Conservation (phyloP, 2,888 invertebrate species). For the Eupithecia exiguata region DNA sequence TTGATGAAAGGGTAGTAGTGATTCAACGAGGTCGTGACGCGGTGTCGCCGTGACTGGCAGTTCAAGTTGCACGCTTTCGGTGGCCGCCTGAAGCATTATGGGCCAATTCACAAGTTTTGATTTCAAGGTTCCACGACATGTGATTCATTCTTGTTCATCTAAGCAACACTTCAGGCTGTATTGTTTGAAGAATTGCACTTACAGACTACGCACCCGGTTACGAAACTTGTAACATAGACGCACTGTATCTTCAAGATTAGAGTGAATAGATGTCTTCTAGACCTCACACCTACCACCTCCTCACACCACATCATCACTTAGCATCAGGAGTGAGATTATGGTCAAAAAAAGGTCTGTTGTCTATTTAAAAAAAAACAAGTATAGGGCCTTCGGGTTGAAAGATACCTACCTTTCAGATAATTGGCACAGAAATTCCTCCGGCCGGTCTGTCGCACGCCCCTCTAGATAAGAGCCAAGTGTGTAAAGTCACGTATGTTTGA, state of each 20-base stretch:
- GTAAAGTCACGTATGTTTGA: constrained; percentile 19
- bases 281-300: too few relatives aligned
- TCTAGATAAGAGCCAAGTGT: constrained; percentile 12
- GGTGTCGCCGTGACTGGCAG: constrained; percentile 42
- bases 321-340: too few relatives aligned
- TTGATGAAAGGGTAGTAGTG: constrained; percentile 41
- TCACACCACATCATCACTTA: too few relatives aligned
- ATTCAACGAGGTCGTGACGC: constrained; percentile 30
- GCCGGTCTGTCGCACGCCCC: not conserved
- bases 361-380: too few relatives aligned
- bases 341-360: too few relatives aligned
- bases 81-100: constrained; percentile 29
- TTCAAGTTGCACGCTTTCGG: constrained; percentile 28
- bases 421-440: not conserved
- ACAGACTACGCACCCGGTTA: not conserved
- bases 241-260: too few relatives aligned
- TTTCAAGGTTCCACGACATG: not conserved
- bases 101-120: constrained; percentile 43
- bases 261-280: too few relatives aligned
- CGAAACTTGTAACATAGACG: not conserved
- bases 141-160: not conserved
- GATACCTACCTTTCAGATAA: not conserved
- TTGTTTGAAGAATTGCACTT: not conserved
- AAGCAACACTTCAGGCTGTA: not conserved
- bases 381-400: not conserved